A percentile compares a stretch with the other conserved stretches of the same genome.
Evolutionary conservation across 2,797 vertebrate genomes (phyloP).

Genomic region (Rhincodon typus): DNA sequence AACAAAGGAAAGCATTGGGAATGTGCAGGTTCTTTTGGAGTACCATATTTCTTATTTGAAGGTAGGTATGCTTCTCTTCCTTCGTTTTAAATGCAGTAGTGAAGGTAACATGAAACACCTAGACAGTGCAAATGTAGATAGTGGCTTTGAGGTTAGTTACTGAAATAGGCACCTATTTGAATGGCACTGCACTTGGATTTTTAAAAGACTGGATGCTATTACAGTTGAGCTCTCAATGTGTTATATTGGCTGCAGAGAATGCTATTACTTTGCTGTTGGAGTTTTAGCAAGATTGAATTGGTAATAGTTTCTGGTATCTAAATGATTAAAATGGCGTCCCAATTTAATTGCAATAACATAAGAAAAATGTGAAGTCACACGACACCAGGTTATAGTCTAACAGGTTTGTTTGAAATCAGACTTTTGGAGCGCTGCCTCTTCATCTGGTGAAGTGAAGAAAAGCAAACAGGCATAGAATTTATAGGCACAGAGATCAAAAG

Average conservation of each 20-base stretch:
- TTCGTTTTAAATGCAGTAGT: neutral
- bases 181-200: neutral
- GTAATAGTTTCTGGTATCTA: neutral
- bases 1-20: conserved; percentile 95
- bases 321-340: neutral
- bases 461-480: too few species aligned
- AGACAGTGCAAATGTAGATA: neutral
- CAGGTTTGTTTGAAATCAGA: too few species aligned
- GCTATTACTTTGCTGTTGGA: neutral
- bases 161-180: neutral
- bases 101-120: neutral
- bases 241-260: neutral
- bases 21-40: conserved; percentile 90
- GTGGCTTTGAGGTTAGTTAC: neutral
- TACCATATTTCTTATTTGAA: conserved; percentile 97
- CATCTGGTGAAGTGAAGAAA: too few species aligned
- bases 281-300: neutral
- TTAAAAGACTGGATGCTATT: neutral
- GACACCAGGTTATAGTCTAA: too few species aligned
- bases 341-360: neutral
- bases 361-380: neutral
- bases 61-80: conserved; percentile 60
- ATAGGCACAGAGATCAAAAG: too few species aligned
- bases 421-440: too few species aligned
- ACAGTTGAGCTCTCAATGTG: neutral